These are phyloP conservation scores for Leucoraja ocellata DNA, from an alignment of 2,797 vertebrate species.

Conservation along the genomic window DNA sequence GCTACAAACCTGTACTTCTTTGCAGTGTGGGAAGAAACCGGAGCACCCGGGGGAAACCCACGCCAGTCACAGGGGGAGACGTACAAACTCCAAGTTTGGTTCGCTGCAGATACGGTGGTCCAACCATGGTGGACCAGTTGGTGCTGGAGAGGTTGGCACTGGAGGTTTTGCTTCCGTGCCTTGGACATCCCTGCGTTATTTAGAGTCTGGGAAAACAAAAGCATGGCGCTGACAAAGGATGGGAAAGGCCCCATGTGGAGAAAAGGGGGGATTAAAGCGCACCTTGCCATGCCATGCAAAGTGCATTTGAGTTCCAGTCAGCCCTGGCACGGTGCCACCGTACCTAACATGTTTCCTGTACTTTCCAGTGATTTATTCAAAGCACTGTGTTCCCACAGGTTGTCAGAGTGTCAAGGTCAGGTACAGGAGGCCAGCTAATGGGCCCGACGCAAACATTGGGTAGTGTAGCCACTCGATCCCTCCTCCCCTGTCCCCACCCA, in stretches of 20 bases:
- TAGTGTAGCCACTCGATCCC: neutral
- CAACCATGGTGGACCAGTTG: neutral
- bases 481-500: neutral
- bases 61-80: too few relatives aligned
- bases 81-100: too few relatives aligned
- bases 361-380: slow-evolving; percentile 7
- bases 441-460: neutral
- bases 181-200: too few relatives aligned
- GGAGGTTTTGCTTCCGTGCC: neutral
- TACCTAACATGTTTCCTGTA: neutral
- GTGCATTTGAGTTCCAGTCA: neutral
- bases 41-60: too few relatives aligned
- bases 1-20: too few relatives aligned
- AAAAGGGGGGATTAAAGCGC: neutral
- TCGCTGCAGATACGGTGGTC: neutral
- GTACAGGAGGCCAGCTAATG: neutral
- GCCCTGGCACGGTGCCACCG: neutral
- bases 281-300: neutral
- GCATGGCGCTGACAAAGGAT: neutral
- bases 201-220: neutral
- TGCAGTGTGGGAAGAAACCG: too few relatives aligned
- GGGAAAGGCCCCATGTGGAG: neutral
- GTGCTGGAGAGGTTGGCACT: neutral
- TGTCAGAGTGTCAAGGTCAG: neutral
- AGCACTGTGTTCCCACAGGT: neutral